Percentiles rank a stretch among this genome's conserved stretches.
phyloP scores from a whole-genome alignment of 1,140 invertebrate species.

The Drosophila parvula region DNA sequence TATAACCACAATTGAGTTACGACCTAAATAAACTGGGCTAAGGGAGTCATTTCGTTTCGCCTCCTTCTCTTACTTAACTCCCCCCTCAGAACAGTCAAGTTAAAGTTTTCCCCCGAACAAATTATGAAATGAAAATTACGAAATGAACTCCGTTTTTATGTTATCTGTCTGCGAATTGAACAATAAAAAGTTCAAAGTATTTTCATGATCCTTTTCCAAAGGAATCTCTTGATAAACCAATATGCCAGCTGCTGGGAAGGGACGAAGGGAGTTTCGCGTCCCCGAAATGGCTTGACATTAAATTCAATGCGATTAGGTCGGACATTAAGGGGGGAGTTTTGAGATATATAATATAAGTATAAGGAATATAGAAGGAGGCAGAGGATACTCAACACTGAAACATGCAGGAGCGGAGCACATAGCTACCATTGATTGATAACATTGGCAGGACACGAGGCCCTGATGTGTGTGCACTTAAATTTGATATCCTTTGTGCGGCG shows the following conservation, averaged over 20 bases:
- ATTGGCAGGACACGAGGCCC: constrained; percentile 20
- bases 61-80: constrained; percentile 2
- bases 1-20: constrained; percentile 71
- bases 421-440: constrained; percentile 38
- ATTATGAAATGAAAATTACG: constrained; percentile 78
- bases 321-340: constrained; percentile 17
- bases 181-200: constrained; percentile 80
- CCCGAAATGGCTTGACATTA: constrained; percentile 75
- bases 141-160: constrained; percentile 73
- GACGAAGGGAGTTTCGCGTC: constrained; percentile 3
- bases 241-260: constrained; percentile 23
- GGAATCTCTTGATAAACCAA: constrained; percentile 60
- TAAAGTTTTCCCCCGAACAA: constrained; percentile 56
- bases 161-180: constrained; percentile 64
- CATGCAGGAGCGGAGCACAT: constrained; percentile 8
- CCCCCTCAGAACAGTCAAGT: constrained; percentile 40
- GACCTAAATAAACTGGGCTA: constrained; percentile 42
- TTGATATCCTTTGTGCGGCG: constrained; percentile 75
- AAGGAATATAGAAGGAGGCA: neutral
- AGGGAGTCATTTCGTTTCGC: constrained; percentile 2
- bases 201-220: constrained; percentile 65
- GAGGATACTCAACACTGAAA: neutral
- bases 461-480: constrained; percentile 73
- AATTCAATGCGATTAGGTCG: constrained; percentile 79
- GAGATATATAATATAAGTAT: neutral